Evolutionary conservation across 2,113 vertebrate species (phyloP), one percentile per base, ranked within the genome.

Genomic region (Rhegmatorhina hoffmannsi): DNA sequence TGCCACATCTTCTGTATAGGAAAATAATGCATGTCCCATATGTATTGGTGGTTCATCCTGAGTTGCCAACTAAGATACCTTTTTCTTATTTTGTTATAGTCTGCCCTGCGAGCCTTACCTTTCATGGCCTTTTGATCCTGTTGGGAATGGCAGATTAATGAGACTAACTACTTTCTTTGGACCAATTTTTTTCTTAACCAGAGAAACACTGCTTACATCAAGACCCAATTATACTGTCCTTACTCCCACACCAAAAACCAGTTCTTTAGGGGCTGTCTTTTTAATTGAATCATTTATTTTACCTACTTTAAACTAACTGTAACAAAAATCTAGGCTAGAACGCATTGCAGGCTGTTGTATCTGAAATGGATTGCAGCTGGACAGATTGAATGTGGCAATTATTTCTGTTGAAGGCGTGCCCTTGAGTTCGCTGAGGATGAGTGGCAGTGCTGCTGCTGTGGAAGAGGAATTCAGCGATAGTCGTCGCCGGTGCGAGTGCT

Each of bases 231-330:
- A 87, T 9, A 16, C 46, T 0, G 2, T 79, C 82, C 87, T 89
- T 79, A 62, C 62, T 87, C 72, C 36, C 0, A 0, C 77, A 85
- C 78, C 72, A 95, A 77, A 95, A 83, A 5, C 5, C 63, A 74
- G 68, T 79, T 87, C 79, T 95, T 95, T 13, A 23, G 44, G 62
- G 55, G 82, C 78, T 83, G 0, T 83, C 88, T 87, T 92, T 87
- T 92, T 95, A 95, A 93, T 95, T 78, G 78, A 87, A 73, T 66
- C 16, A 50, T 94, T 95, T 92, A 34, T 97, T 96, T 90, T 87
- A 77, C 89, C 83, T 94, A 86, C 85, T 96, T 95, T 78, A 90
- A 92, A 90, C 85, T 90, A 93, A 60, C 85, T 6, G 18, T 43
- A 84, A 69, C 28, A 31, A 64, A 87, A 88, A 96, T 90, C 38